Percentiles rank a stretch among this genome's conserved stretches.
Conservation (phyloP, 2,888 invertebrate species). For the Pollenia griseotomentosa region DNA sequence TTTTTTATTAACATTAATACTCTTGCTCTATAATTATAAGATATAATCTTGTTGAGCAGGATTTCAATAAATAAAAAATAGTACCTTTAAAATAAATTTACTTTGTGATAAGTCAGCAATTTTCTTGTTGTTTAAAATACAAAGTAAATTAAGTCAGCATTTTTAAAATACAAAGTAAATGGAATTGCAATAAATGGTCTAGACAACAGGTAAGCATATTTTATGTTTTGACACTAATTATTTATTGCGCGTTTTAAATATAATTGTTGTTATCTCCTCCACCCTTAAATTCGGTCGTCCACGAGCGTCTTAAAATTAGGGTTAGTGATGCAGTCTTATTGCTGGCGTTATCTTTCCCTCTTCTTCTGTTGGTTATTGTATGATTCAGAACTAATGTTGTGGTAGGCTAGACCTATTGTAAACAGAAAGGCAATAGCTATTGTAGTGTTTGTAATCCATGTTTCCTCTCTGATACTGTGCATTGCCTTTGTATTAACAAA, state of each 20-base stretch:
- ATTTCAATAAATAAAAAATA: too few relatives aligned
- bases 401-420: background rate
- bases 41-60: too few relatives aligned
- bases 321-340: slow-evolving; percentile 4
- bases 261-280: slow-evolving; percentile 16
- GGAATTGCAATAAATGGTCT: too few relatives aligned
- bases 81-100: too few relatives aligned
- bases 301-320: slow-evolving; percentile 21
- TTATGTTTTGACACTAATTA: background rate
- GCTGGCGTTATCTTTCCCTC: background rate
- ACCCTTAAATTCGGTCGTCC: slow-evolving; percentile 18
- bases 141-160: too few relatives aligned
- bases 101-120: too few relatives aligned
- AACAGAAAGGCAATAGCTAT: background rate
- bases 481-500: background rate
- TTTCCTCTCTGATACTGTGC: background rate
- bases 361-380: background rate
- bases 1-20: too few relatives aligned
- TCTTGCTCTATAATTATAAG: too few relatives aligned
- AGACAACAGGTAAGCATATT: too few relatives aligned
- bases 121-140: too few relatives aligned
- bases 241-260: slow-evolving; percentile 6
- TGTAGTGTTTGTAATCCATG: background rate
- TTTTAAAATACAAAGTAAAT: too few relatives aligned
- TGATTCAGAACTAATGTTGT: background rate